Base-by-base conservation (phyloP, 2,797 vertebrate species). In the Gallinago solitaria region DNA sequence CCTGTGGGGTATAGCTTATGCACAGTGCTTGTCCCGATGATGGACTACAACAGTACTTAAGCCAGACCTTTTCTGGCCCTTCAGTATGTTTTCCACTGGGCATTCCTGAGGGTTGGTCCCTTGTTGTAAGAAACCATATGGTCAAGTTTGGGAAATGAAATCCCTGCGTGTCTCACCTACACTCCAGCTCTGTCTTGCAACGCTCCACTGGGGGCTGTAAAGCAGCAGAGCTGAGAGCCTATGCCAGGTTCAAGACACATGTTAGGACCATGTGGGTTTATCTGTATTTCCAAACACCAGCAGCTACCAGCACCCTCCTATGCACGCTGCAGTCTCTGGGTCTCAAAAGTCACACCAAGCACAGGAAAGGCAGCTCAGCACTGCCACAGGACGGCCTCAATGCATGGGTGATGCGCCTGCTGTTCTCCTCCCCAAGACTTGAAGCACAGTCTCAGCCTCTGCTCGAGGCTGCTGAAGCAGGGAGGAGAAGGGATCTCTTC, bases 351-450 rank as follows among this genome's bases (percentile, higher is more conserved):
- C 65, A 59, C 47, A 17, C 1, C 0, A 4, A 88, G 64, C 43
- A 9, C 48, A 8, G 67, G 32, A 53, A 60, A 65, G n/a, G 54
- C 81, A 48, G 77, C 67, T 45, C 24, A 43, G 60, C 64, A 4
- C 28, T 27, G 79, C 33, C 59, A 27, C 0, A 0, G 67, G 45
- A 17, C 23, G 4, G 16, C 50, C 41, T 7, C 0, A 0, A 37
- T 39, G 64, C 16, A 2, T 0, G 0, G 57, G 35, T 56, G 6
- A 9, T 2, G 28, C 4, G 16, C 45, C 3, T 1, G 5, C 39
- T 57, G 48, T 23, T 45, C 43, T 43, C 21, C 41, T n/a, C 27
- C 33, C 59, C 4, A 0, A 32, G 32, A 50, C 20, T n/a, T 12
- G 32, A 25, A 35, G 68, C 70, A 30, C 37, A 54, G 24, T 50